Percentiles rank a stretch among this genome's conserved stretches.
These are phyloP conservation scores for Rhingia campestris DNA, from an alignment of 2,888 invertebrate genomes.

Conservation along the genomic window DNA sequence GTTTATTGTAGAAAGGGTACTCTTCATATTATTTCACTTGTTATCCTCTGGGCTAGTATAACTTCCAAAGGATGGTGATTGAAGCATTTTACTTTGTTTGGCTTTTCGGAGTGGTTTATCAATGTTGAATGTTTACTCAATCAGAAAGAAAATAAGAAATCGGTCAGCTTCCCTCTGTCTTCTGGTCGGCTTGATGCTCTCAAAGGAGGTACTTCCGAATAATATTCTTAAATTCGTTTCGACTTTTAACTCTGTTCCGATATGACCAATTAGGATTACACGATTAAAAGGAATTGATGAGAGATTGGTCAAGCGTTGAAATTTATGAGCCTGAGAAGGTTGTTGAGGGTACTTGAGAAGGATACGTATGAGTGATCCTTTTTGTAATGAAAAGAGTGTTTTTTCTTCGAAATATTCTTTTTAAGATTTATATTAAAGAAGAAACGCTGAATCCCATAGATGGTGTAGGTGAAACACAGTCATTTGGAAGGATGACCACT, in stretches of 20 bases:
- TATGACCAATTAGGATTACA: constrained; percentile 58
- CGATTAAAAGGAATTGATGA: constrained; percentile 38
- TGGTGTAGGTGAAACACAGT: no score
- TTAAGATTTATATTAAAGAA: no score
- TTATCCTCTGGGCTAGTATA: constrained; percentile 34
- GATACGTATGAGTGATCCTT: no score
- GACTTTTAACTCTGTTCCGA: constrained; percentile 55
- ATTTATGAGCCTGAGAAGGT: constrained; percentile 31
- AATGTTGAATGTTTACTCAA: constrained; percentile 58
- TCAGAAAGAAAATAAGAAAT: constrained; percentile 58
- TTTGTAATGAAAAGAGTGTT: no score
- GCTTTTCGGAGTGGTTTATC: constrained; percentile 51
- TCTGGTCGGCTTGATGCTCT: constrained; percentile 10
- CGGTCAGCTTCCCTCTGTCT: constrained; percentile 24
- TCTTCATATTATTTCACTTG: constrained; percentile 68
- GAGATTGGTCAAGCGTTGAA: constrained; percentile 16
- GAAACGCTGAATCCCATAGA: no score
- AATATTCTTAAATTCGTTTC: constrained; percentile 10
- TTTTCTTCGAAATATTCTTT: no score
- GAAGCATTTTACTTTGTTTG: constrained; percentile 53
- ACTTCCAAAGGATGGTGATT: constrained; percentile 55
- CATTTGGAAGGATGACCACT: no score
- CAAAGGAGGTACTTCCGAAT: constrained; percentile 35
- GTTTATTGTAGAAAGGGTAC: constrained; percentile 70
- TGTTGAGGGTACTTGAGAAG: not conserved